A percentile compares a stretch with the other conserved stretches of the same genome.
Conservation (phyloP, 2,888 invertebrate genomes). For the Limnephilus marmoratus region DNA sequence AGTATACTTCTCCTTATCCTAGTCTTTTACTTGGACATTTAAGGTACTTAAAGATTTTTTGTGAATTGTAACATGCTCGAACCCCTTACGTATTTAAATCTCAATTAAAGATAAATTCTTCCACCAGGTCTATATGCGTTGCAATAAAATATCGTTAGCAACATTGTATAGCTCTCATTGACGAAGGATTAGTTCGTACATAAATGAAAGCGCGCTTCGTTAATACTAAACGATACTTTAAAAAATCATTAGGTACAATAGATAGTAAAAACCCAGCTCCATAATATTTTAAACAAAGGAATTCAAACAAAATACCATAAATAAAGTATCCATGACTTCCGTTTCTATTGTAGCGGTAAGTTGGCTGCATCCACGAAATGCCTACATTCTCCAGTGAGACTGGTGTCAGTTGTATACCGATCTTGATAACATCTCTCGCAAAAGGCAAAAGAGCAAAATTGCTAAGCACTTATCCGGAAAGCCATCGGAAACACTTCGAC, state of each 20-base stretch:
- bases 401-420: conserved; percentile 21
- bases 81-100: too few species aligned
- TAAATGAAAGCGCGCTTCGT: neutral
- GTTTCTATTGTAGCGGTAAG: neutral
- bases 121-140: too few species aligned
- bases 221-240: neutral
- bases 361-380: neutral
- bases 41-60: too few species aligned
- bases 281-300: neutral
- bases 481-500: conserved; percentile 62
- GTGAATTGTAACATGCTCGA: too few species aligned
- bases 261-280: neutral
- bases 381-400: neutral
- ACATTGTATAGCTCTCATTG: too few species aligned
- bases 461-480: conserved; percentile 63
- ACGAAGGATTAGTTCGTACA: too few species aligned
- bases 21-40: too few species aligned
- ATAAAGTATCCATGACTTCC: neutral
- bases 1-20: too few species aligned
- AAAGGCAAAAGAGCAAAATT: conserved; percentile 53
- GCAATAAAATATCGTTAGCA: too few species aligned
- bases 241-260: neutral
- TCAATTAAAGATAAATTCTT: too few species aligned
- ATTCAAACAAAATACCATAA: neutral
- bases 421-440: conserved; percentile 31